Conservation (phyloP, 2,797 vertebrate species). For the Phalloptychus januarius region DNA sequence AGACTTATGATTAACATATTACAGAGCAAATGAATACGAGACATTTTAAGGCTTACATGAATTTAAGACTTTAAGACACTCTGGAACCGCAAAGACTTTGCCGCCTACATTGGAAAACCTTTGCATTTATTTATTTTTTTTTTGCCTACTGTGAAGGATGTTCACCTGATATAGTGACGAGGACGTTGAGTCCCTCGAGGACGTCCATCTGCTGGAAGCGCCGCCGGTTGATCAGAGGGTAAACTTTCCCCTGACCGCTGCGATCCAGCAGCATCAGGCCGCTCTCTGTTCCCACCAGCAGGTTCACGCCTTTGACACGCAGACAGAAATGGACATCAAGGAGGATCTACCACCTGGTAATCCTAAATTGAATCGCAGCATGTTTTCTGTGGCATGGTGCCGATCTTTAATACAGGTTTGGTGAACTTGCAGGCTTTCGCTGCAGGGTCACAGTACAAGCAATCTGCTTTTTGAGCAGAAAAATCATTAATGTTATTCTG, state of each 20-base stretch:
- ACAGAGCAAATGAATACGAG: no score
- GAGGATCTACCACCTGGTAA: neutral
- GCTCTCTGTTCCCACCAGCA: constrained; percentile 96
- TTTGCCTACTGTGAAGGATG: constrained; percentile 1
- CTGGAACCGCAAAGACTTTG: neutral
- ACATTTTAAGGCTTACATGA: no score
- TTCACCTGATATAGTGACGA: constrained; percentile 96
- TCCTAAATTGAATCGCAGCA: neutral
- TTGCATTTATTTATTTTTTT: neutral
- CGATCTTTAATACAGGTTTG: neutral
- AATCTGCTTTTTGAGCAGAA: neutral
- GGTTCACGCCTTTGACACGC: constrained; percentile 87
- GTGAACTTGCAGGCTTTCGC: neutral
- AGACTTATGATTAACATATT: no score
- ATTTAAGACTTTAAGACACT: no score
- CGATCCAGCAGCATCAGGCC: constrained; percentile 97
- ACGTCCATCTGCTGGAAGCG: constrained; percentile 99
- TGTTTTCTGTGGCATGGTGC: neutral
- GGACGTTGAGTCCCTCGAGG: constrained; percentile 95
- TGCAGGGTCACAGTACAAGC: neutral
- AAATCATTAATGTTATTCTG: neutral
- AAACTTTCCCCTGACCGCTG: constrained; percentile 97
- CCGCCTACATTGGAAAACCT: neutral
- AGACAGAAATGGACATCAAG: constrained; percentile 7
- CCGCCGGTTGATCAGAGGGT: constrained; percentile 93